Evolutionary conservation across 2,797 vertebrate genomes (phyloP), one percentile per base, ranked within the genome.

Genomic region (Paguma larvata): DNA sequence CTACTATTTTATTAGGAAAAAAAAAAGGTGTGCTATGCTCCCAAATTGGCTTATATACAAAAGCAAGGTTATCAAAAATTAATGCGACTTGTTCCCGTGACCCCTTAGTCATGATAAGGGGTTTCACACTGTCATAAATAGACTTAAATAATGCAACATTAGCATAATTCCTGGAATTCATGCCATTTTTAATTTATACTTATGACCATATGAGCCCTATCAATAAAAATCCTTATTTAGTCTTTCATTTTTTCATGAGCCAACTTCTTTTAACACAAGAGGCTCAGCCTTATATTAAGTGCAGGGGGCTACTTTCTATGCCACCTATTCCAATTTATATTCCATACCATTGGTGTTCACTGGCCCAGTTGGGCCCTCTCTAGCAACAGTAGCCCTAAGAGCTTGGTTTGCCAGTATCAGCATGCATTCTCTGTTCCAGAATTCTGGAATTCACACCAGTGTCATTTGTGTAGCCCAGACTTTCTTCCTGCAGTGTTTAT

Each of bases 401-500:
- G 14, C 14, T 79, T 53, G 12, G n/a, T 48, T 97, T 97, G 56
- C 48, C 46, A 95, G 59, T 27, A 23, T 19, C 7, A n/a, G 21
- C 72, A 92, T 97, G 8, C 41, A 80, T 59, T 72, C 15, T 88
- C 12, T 70, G 3, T 97, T 93, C 53, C 65, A 84, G 46, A 30
- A n/a, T 86, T 85, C 62, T 41, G 97, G 3, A 65, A 89, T 97
- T 97, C 25, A 41, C 89, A 93, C 19, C 51, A 62, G 1, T 87
- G 30, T n/a, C 82, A 98, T 88, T 94, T 97, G 63, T 96, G 41
- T 48, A 94, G 95, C 77, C 51, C 82, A 94, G 95, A 73, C 12
- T 89, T 98, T 98, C 94, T 41, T 97, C 88, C 96, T 97, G 32
- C 12, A 96, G 48, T 94, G 95, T 98, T 96, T 97, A 82, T 97